Evolutionary conservation across 2,888 invertebrate genomes (phyloP).

Genomic region (Drosophila anceps): DNA sequence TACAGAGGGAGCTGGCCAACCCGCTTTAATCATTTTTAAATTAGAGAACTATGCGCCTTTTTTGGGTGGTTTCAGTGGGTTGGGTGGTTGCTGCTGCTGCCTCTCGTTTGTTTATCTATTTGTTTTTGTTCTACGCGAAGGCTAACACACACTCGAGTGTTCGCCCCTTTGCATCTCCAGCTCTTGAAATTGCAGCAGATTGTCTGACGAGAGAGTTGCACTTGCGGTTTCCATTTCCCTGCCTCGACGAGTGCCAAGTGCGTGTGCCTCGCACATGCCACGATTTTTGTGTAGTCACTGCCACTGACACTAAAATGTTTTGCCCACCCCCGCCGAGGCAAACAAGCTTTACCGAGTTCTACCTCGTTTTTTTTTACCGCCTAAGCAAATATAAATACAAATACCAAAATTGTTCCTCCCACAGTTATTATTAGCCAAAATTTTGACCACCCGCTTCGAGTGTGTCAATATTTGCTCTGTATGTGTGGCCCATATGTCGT

Average conservation of each 20-base stretch:
- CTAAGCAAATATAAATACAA: conserved; percentile 50
- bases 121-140: conserved; percentile 55
- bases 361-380: conserved; percentile 34
- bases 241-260: conserved; percentile 36
- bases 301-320: conserved; percentile 61
- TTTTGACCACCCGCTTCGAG: conserved; percentile 38
- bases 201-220: conserved; percentile 63
- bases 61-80: conserved; percentile 17
- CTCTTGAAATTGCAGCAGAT: conserved; percentile 78
- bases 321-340: conserved; percentile 2
- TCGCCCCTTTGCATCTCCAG: conserved; percentile 21
- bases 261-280: conserved; percentile 63
- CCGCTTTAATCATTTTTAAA: conserved; percentile 83
- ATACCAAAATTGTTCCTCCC: conserved; percentile 8
- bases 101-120: conserved; percentile 75
- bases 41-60: conserved; percentile 77
- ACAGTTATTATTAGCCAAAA: conserved; percentile 64
- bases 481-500: conserved; percentile 69
- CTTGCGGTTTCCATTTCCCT: conserved; percentile 56
- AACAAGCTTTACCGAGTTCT: conserved; percentile 28
- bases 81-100: conserved; percentile 44
- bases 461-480: conserved; percentile 71
- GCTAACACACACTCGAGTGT: conserved; percentile 35
- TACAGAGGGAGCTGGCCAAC: conserved; percentile 63
- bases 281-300: conserved; percentile 48